Evolutionary conservation across 2,113 vertebrate genomes (phyloP).

Genomic region (Rana temporaria): DNA sequence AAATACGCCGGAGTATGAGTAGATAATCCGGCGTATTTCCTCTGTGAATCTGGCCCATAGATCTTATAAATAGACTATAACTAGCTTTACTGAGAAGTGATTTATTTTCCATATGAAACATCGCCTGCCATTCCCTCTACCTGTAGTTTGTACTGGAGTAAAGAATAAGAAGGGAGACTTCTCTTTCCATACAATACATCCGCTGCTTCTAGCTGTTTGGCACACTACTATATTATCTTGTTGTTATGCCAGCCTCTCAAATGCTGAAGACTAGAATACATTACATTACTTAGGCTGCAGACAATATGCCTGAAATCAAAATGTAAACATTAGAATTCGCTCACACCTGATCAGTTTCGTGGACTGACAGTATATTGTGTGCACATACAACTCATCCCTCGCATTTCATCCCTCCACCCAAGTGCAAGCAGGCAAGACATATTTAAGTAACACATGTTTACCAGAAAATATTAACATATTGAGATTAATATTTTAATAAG

Average conservation of each 20-base stretch:
- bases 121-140: no score
- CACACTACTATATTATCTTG: conserved; percentile 1
- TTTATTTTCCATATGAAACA: no score
- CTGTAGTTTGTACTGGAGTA: no score
- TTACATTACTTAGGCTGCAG: conserved; percentile 40
- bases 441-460: conserved; percentile 51
- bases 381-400: neutral
- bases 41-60: no score
- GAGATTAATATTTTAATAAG: conserved; percentile 48
- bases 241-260: conserved; percentile 3
- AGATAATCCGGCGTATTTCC: no score
- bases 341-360: conserved; percentile 7
- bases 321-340: conserved; percentile 30
- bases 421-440: conserved; percentile 30
- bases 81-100: no score
- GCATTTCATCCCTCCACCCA: neutral
- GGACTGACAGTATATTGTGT: conserved; percentile 9
- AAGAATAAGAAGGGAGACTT: no score
- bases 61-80: no score
- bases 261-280: conserved; percentile 34
- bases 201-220: neutral
- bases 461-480: conserved; percentile 46
- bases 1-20: no score
- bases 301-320: conserved; percentile 44
- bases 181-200: neutral